phyloP scores from a whole-genome alignment of 2,888 invertebrate species.

The Epistrophe eligans region DNA sequence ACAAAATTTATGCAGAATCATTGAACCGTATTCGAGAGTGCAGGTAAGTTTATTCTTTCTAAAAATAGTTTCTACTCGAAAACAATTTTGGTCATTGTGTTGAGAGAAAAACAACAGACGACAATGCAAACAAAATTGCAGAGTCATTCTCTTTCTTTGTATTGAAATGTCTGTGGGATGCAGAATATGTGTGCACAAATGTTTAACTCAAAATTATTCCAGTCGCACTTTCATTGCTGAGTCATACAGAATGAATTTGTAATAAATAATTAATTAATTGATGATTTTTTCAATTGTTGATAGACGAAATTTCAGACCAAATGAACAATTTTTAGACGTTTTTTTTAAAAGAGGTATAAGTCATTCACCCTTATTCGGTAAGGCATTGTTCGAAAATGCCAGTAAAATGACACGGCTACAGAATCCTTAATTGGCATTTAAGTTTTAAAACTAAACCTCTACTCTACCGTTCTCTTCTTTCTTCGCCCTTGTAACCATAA shows the following conservation, averaged over 20 bases:
- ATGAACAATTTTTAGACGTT: no score
- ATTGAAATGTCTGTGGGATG: neutral
- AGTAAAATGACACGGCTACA: no score
- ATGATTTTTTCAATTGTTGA: neutral
- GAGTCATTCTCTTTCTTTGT: slow-evolving; percentile 42
- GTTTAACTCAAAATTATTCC: neutral
- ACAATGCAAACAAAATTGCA: neutral
- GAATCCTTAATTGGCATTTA: no score
- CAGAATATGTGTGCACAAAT: neutral
- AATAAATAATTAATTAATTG: neutral
- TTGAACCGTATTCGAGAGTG: slow-evolving; percentile 99
- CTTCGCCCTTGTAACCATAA: no score
- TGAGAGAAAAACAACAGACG: neutral
- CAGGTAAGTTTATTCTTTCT: slow-evolving; percentile 85
- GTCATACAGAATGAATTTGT: neutral
- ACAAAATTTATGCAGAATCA: slow-evolving; percentile 98
- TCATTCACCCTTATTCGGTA: no score
- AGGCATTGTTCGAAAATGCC: no score
- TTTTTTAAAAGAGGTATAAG: no score
- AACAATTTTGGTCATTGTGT: neutral
- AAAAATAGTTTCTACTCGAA: slow-evolving; percentile 35
- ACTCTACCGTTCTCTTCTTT: no score
- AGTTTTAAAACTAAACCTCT: no score
- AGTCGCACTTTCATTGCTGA: neutral
- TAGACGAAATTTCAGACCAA: neutral